Base-by-base conservation (phyloP, 2,797 vertebrate species). In the Synaphobranchus kaupii region DNA sequence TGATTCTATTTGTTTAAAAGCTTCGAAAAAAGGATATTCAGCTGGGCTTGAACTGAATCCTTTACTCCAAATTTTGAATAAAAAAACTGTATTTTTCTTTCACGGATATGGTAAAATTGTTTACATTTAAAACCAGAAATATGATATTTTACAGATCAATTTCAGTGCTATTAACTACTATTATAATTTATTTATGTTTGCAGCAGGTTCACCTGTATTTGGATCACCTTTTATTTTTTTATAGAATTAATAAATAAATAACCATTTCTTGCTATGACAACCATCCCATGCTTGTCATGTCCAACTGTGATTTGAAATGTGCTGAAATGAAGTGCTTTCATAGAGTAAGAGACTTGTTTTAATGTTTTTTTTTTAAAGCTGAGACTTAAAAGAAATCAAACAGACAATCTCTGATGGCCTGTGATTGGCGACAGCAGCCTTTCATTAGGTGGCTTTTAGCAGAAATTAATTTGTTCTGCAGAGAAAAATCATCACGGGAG, bases 381-480 rank as follows among this genome's bases (percentile, higher is more conserved):
- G 48, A 71, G 54, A 84, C 44, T n/a, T 63, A 71, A 84, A 87
- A 82, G n/a, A 56, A 71, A 54, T 68, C 76, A 52, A 63, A 86
- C 76, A 87, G 31, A 68, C 17, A 0, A 34, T 52, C 44, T 68
- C 44, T 68, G 52, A 56, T n/a, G 34, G 6, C 20, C 20, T 9
- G 28, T 87, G 50, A 84, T 84, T 52, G 44, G 54, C 76, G 60
- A 86, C 73, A 22, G n/a, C 85, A 90, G 34, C 88, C 90, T 92
- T 92, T 93, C 90, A 91, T 92, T 93, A 91, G 87, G 81, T 85
- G 68, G 88, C 91, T 94, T 92, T 93, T 92, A 88, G 91, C 92
- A 90, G 91, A 91, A 94, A 95, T 94, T 92, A 95, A 95, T 94
- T 93, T 94, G 90, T 92, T 93, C 88, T 85, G 85, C 87, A 88